These are phyloP conservation scores for Mallateleia sp. DNA, from an alignment of 2,888 invertebrate genomes.

Conservation along the genomic window DNA sequence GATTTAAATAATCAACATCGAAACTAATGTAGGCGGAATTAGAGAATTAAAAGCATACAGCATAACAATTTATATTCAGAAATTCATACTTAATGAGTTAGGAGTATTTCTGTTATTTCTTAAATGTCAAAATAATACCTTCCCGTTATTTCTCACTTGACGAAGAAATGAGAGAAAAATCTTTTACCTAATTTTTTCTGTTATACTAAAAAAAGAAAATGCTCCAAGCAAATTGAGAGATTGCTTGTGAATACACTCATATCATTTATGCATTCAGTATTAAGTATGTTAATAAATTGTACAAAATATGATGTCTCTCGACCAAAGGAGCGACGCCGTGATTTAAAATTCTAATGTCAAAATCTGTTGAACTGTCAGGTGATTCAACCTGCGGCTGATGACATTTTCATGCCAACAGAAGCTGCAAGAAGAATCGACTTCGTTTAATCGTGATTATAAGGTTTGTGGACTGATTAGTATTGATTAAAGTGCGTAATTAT, in stretches of 20 bases:
- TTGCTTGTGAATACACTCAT: slow-evolving; percentile 39
- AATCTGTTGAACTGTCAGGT: slow-evolving; percentile 44
- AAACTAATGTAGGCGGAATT: too few relatives aligned
- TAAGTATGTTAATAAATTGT: slow-evolving; percentile 63
- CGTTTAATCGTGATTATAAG: slow-evolving; percentile 67
- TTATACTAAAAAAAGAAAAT: slow-evolving; percentile 13
- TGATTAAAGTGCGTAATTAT: slow-evolving; percentile 74
- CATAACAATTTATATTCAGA: too few relatives aligned
- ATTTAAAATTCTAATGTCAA: slow-evolving; percentile 55
- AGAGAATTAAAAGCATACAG: too few relatives aligned
- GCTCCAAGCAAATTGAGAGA: slow-evolving; percentile 39
- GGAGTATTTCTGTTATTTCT: too few relatives aligned
- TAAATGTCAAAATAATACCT: slow-evolving; percentile 24
- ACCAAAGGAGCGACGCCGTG: slow-evolving; percentile 21
- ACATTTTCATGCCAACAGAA: slow-evolving; percentile 68
- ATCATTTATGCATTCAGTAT: slow-evolving; percentile 52
- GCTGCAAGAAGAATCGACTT: slow-evolving; percentile 59
- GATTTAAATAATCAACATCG: too few relatives aligned
- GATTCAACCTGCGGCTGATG: slow-evolving; percentile 61
- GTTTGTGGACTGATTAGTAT: slow-evolving; percentile 59
- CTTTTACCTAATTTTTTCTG: background rate
- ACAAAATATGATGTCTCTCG: slow-evolving; percentile 47
- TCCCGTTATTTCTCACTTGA: slow-evolving; percentile 20
- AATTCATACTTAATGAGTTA: too few relatives aligned
- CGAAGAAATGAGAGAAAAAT: slow-evolving; percentile 4